Conservation (phyloP, 2,113 vertebrate species). For the Cephalopholis sonnerati region DNA sequence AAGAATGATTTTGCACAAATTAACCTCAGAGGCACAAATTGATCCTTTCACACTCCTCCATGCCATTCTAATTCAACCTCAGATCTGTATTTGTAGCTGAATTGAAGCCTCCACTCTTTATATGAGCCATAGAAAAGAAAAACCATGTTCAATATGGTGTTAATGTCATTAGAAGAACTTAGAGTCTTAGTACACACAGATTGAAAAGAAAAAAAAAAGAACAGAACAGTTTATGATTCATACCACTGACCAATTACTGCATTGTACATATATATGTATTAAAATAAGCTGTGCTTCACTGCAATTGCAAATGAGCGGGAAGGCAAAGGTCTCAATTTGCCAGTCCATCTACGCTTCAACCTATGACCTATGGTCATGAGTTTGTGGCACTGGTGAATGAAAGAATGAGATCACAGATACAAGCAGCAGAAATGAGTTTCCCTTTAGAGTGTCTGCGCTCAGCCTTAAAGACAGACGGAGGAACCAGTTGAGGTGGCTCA, state of each 20-base stretch:
- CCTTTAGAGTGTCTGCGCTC: no score
- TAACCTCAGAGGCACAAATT: conserved; percentile 35
- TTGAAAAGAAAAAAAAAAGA: not conserved
- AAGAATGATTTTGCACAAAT: conserved; percentile 36
- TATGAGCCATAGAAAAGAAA: not conserved
- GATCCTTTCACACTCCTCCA: conserved; percentile 26
- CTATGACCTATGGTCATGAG: no score
- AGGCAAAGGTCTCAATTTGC: no score
- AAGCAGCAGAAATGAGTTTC: no score
- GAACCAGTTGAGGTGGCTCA: no score
- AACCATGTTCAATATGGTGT: not conserved
- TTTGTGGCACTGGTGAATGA: no score
- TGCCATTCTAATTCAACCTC: not conserved
- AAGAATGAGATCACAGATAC: no score
- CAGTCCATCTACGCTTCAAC: no score
- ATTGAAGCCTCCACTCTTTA: not conserved
- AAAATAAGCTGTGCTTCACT: not conserved
- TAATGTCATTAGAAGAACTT: not conserved
- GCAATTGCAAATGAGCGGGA: no score
- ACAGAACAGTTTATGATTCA: not conserved
- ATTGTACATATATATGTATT: not conserved
- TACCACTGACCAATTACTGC: not conserved
- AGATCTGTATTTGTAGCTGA: not conserved
- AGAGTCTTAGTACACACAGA: no score
- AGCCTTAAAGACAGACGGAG: no score